Evolutionary conservation across 2,888 invertebrate species (phyloP).

Genomic region (Chrysopilus asiliformis): DNA sequence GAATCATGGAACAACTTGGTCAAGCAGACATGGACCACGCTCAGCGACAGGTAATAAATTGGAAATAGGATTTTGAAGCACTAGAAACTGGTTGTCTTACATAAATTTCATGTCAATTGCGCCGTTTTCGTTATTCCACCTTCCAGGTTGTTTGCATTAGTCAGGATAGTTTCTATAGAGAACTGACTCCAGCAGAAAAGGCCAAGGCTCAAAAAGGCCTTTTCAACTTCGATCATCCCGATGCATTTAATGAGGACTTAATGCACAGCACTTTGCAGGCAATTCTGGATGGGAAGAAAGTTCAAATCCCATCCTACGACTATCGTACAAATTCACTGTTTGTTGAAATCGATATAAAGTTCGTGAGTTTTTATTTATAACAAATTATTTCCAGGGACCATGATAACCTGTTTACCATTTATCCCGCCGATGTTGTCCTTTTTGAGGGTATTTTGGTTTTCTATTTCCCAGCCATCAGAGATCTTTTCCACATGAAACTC

Average conservation of each 20-base stretch:
- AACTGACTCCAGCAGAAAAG: conserved; percentile 66
- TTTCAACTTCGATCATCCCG: conserved; percentile 98
- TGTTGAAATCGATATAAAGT: too few relatives aligned
- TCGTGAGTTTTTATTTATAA: too few relatives aligned
- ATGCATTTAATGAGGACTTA: conserved; percentile 85
- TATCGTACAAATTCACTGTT: conserved; percentile 83
- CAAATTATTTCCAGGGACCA: conserved; percentile 42
- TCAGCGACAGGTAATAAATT: conserved; percentile 48
- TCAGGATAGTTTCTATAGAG: conserved; percentile 93
- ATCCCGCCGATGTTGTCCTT: conserved; percentile 92
- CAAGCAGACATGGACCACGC: conserved; percentile 83
- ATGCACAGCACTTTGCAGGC: conserved; percentile 67
- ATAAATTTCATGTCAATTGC: too few relatives aligned
- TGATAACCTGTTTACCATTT: conserved; percentile 62
- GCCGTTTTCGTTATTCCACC: too few relatives aligned
- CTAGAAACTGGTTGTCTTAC: too few relatives aligned
- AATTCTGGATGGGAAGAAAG: conserved; percentile 73
- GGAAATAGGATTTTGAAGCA: too few relatives aligned
- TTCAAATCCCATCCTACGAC: conserved; percentile 87
- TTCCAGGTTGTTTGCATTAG: conserved; percentile 74
- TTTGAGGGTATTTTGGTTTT: conserved; percentile 98
- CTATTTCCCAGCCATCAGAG: conserved; percentile 88
- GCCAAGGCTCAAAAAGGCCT: conserved; percentile 74
- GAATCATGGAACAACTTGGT: conserved; percentile 92
- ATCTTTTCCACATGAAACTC: conserved; percentile 96